Percentiles rank a stretch among this genome's conserved stretches.
These are phyloP conservation scores for Euproctis similis DNA, from an alignment of 2,888 invertebrate species.

Conservation along the genomic window DNA sequence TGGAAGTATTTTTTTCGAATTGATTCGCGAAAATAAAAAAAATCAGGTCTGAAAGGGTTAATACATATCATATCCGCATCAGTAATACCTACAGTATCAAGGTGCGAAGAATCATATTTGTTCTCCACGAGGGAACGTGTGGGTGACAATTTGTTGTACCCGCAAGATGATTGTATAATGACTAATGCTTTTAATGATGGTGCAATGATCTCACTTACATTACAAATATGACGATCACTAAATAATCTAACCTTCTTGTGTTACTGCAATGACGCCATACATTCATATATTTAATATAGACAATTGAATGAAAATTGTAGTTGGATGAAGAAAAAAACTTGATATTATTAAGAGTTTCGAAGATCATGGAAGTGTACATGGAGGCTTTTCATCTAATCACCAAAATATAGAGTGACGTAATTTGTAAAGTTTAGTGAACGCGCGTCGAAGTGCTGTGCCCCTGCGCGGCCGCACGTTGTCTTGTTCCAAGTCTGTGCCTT, in stretches of 20 bases:
- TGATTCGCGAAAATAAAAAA: slow-evolving; percentile 9
- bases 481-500: slow-evolving; percentile 36
- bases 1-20: slow-evolving; percentile 8
- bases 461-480: slow-evolving; percentile 42
- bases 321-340: slow-evolving; percentile 25
- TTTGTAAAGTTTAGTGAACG: slow-evolving; percentile 70
- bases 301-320: slow-evolving; percentile 17
- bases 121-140: slow-evolving; percentile 31
- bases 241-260: slow-evolving; percentile 17
- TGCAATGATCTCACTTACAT: slow-evolving; percentile 41
- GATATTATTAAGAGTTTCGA: slow-evolving; percentile 37
- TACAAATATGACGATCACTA: slow-evolving; percentile 13
- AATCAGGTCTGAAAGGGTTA: slow-evolving; percentile 11
- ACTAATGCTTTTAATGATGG: slow-evolving; percentile 42
- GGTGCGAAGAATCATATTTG: slow-evolving; percentile 36
- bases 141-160: slow-evolving; percentile 37
- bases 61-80: no score
- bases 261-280: slow-evolving; percentile 19
- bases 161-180: slow-evolving; percentile 31
- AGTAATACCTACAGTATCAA: slow-evolving; percentile 26
- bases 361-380: slow-evolving; percentile 46
- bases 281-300: slow-evolving; percentile 13
- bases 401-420: slow-evolving; percentile 63
- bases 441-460: slow-evolving; percentile 37
- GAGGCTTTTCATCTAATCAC: slow-evolving; percentile 53